Evolutionary conservation across 53 echinoderm and acorn worm genomes (phyloP), one percentile per base, ranked within the genome.

Genomic region (Holothuria scabra): DNA sequence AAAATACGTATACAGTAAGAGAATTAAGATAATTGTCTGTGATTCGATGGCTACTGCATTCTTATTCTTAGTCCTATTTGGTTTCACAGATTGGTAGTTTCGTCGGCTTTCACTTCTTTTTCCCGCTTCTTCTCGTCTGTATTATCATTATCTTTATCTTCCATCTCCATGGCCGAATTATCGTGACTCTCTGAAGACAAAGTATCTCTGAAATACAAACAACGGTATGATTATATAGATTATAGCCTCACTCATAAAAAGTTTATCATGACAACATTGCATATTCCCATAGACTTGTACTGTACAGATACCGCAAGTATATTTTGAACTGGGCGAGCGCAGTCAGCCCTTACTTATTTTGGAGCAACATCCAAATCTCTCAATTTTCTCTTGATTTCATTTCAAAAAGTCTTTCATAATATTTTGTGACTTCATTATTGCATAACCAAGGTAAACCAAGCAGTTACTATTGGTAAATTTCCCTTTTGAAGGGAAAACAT

Each of bases 81-180:
- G 13, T 23, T 66, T 33, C 33, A 66, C 19, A 66, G 26, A 66
- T 9, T 66, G 12, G 66, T 66, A 30, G 66, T 66, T 33, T 66
- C 66, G 26, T 66, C 28, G 66, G 66, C 3, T 35, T 35, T 3
- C 26, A 28, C 66, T 66, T n/a, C 61, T 23, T n/a, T 12, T 23
- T n/a, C 25, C 8, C 16, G 12, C 61, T 60, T n/a, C 22, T 25
- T 60, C 16, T 28, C 66, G 6, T 66, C 31, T 33, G 66, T 25
- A 18, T 66, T 23, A 11, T 23, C 13, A 4, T 66, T 30, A 25
- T 66, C 30, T 28, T 66, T 66, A 23, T 66, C 66, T 10, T 25
- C 66, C 66, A 66, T 66, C 33, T 66, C 66, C 66, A 66, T 66
- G 14, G 66, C 66, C 18, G 66, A 30, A 33, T 66, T 66, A 33